Evolutionary conservation across 2,888 invertebrate genomes (phyloP).

Genomic region (Sinopyrophorus schimmeli): DNA sequence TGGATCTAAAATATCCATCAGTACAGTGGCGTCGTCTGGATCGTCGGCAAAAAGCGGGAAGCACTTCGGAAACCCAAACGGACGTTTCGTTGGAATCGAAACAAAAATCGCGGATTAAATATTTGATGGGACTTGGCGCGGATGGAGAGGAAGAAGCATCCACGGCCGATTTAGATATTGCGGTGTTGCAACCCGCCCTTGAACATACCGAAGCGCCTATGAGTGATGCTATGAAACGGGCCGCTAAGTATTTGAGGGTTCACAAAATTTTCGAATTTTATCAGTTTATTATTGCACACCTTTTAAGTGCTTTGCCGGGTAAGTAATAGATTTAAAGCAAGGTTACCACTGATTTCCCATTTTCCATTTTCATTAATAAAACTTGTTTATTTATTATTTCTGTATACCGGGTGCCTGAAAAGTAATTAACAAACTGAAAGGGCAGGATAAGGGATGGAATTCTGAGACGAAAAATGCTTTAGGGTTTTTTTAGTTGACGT

Average conservation of each 20-base stretch:
- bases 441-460: too few relatives aligned
- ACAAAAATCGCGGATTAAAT: constrained; percentile 37
- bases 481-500: too few relatives aligned
- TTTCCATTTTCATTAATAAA: background rate
- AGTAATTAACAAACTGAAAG: too few relatives aligned
- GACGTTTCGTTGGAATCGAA: constrained; percentile 19
- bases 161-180: constrained; percentile 15
- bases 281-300: constrained; percentile 55
- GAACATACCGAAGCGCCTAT: constrained; percentile 24
- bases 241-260: constrained; percentile 51
- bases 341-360: background rate
- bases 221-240: constrained; percentile 47
- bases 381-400: background rate
- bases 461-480: too few relatives aligned
- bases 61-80: constrained; percentile 27
- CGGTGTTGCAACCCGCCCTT: too few relatives aligned
- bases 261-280: constrained; percentile 56
- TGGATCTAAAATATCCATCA: background rate
- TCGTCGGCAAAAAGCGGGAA: background rate
- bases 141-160: constrained; percentile 8
- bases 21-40: background rate
- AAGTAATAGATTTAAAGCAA: constrained; percentile 11
- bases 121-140: constrained; percentile 42
- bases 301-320: constrained; percentile 52
- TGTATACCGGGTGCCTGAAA: too few relatives aligned